Evolutionary conservation across 53 echinoderm and acorn worm genomes (phyloP).

Genomic region (Holothuria scabra): DNA sequence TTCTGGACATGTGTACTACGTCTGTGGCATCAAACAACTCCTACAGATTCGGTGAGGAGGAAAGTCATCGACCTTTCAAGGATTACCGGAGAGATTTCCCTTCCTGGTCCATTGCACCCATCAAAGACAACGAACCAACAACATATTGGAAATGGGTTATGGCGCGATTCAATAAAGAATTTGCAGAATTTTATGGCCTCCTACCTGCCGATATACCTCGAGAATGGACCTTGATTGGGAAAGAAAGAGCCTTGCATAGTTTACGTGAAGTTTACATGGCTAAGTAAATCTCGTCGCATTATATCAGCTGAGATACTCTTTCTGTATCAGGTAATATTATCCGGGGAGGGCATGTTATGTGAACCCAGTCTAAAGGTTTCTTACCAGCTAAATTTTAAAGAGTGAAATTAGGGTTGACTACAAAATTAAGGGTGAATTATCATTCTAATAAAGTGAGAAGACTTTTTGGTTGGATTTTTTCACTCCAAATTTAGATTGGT

Average conservation of each 20-base stretch:
- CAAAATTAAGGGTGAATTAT: too few relatives aligned
- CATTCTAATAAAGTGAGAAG: too few relatives aligned
- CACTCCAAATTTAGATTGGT: too few relatives aligned
- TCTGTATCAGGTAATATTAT: too few relatives aligned
- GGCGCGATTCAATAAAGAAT: conserved; percentile 11
- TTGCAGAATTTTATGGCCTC: background rate
- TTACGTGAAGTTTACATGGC: conserved; percentile 11
- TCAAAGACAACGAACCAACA: conserved; percentile 20
- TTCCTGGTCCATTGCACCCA: conserved; percentile 16
- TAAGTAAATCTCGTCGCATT: background rate
- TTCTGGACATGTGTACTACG: conserved; percentile 24
- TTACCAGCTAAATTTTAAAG: too few relatives aligned
- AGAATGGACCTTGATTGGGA: conserved; percentile 24
- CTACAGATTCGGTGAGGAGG: conserved; percentile 23
- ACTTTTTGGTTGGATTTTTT: too few relatives aligned
- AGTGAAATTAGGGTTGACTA: too few relatives aligned
- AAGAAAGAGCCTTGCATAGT: background rate
- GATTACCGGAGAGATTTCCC: conserved; percentile 25
- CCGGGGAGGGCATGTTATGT: too few relatives aligned
- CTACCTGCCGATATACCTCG: conserved; percentile 2
- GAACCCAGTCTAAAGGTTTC: too few relatives aligned
- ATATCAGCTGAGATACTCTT: too few relatives aligned
- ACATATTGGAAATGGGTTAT: conserved; percentile 35
- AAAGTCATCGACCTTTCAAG: conserved; percentile 14
- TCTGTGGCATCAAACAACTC: conserved; percentile 24